A percentile compares a stretch with the other conserved stretches of the same genome.
phyloP scores from a whole-genome alignment of 2,113 vertebrate genomes.

The Psilopogon haemacephalus region DNA sequence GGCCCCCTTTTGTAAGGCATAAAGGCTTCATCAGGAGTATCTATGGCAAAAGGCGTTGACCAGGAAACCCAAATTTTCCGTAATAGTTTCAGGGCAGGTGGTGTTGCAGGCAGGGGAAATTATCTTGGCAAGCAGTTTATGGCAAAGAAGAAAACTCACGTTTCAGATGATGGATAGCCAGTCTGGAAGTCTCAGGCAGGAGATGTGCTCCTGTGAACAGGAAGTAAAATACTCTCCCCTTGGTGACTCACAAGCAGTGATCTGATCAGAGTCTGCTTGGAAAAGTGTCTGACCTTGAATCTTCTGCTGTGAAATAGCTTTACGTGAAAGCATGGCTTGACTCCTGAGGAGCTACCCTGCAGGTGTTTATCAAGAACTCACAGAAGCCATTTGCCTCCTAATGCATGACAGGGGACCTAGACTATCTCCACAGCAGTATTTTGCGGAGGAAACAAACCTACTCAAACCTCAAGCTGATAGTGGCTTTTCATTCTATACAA shows the following conservation, averaged over 20 bases:
- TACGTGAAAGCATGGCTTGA: background rate
- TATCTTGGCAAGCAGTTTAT: constrained; percentile 7
- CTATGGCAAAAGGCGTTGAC: background rate
- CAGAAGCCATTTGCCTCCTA: background rate
- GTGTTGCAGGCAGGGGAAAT: constrained; percentile 6
- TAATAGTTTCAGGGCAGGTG: background rate
- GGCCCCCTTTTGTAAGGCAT: background rate
- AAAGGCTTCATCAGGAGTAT: background rate
- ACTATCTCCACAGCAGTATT: background rate
- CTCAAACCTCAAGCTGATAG: background rate
- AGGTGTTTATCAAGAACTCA: background rate
- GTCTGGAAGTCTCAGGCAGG: constrained; percentile 4
- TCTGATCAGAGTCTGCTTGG: constrained; percentile 19
- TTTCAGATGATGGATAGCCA: background rate
- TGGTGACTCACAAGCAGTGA: constrained; percentile 46
- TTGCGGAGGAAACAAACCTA: background rate
- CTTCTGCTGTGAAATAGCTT: background rate
- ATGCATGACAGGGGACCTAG: background rate
- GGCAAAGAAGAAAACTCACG: background rate
- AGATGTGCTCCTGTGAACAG: background rate
- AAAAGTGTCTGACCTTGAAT: constrained; percentile 49
- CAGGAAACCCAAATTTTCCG: background rate
- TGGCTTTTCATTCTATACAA: background rate
- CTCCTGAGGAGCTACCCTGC: background rate
- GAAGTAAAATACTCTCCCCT: background rate